Conservation (phyloP, 2,888 invertebrate species). For the Morpho achilles region DNA sequence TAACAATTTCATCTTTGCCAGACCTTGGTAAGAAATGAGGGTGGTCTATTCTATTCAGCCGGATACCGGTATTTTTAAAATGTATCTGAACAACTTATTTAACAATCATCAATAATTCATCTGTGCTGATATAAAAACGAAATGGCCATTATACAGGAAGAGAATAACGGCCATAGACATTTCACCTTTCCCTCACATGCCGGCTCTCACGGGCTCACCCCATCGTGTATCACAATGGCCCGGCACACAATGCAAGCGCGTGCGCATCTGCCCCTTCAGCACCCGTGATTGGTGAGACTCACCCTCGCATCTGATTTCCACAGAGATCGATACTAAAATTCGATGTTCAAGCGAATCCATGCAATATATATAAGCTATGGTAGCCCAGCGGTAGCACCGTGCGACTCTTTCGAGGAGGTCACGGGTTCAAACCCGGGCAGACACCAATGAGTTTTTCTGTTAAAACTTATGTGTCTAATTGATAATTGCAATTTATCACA, state of each 20-base stretch:
- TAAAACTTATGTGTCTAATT: too few relatives aligned
- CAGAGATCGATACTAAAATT: slow-evolving; percentile 64
- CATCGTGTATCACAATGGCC: slow-evolving; percentile 52
- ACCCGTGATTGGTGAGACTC: slow-evolving; percentile 55
- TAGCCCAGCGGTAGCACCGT: too few relatives aligned
- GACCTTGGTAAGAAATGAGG: too few relatives aligned
- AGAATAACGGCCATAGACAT: slow-evolving; percentile 22
- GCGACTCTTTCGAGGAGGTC: too few relatives aligned
- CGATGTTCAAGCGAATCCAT: slow-evolving; percentile 54
- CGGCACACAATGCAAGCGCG: slow-evolving; percentile 53
- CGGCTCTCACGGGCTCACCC: slow-evolving; percentile 63
- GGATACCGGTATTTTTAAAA: neutral
- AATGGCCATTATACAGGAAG: slow-evolving; percentile 10
- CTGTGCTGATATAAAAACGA: neutral
- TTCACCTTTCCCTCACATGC: slow-evolving; percentile 43
- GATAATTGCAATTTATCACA: too few relatives aligned
- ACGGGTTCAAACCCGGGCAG: too few relatives aligned
- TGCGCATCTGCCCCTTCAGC: slow-evolving; percentile 62
- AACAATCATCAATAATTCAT: too few relatives aligned
- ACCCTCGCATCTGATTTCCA: slow-evolving; percentile 69
- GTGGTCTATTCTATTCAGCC: too few relatives aligned
- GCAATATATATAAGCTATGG: neutral
- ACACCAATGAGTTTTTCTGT: too few relatives aligned
- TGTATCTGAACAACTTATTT: neutral
- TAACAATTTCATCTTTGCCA: too few relatives aligned